phyloP scores from a whole-genome alignment of 1,140 invertebrate genomes.

The Pseudomyrmex pallidus region DNA sequence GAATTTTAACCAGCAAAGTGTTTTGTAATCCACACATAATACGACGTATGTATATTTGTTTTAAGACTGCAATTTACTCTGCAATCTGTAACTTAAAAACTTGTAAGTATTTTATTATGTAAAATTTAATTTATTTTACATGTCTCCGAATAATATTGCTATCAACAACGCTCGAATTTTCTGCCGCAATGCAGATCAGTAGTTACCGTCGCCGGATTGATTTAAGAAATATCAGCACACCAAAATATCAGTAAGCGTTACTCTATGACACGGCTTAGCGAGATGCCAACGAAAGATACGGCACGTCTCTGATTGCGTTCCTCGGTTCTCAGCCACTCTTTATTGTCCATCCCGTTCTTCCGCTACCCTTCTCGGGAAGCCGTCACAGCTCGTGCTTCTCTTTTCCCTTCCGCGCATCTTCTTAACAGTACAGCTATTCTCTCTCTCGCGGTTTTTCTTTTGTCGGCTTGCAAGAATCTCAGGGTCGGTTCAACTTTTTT shows the following conservation, averaged over 20 bases:
- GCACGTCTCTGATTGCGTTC: conserved; percentile 81
- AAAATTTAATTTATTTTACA: neutral
- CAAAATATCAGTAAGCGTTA: conserved; percentile 33
- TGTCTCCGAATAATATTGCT: neutral
- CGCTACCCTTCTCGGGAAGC: conserved; percentile 3
- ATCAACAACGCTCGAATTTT: neutral
- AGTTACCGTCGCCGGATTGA: conserved; percentile 28
- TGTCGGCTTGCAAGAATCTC: conserved; percentile 19
- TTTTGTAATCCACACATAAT: neutral
- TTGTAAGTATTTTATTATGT: no score
- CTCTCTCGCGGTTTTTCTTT: conserved; percentile 48
- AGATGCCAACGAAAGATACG: conserved; percentile 76
- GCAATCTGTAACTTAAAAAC: no score
- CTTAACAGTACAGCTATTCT: conserved; percentile 53
- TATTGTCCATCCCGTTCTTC: conserved; percentile 55
- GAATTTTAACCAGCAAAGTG: neutral
- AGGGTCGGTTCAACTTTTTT: conserved; percentile 37
- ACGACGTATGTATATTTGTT: neutral
- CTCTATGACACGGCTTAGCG: conserved; percentile 33
- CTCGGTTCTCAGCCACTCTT: conserved; percentile 56
- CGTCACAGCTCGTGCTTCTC: conserved; percentile 39
- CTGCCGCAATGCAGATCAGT: conserved; percentile 30
- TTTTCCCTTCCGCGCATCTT: conserved; percentile 42
- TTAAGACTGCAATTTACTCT: neutral
- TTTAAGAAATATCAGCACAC: conserved; percentile 65